phyloP scores from a whole-genome alignment of 2,113 vertebrate species.

The Nesogale talazaci region DNA sequence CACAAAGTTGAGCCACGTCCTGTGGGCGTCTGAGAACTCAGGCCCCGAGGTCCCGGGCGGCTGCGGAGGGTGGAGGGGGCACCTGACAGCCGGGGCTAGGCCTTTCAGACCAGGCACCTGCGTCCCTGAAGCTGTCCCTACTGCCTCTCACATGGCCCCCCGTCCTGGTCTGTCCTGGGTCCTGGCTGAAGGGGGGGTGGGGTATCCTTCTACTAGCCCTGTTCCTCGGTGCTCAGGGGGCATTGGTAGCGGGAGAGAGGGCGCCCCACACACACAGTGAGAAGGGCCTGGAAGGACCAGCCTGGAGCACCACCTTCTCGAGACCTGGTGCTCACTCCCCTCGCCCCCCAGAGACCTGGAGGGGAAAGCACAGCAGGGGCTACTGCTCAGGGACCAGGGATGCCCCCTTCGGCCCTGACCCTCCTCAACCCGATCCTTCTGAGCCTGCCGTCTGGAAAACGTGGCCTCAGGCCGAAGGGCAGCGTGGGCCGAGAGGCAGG shows the following conservation, averaged over 20 bases:
- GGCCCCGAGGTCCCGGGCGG: constrained; percentile 84
- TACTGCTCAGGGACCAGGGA: neutral
- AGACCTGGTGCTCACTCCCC: neutral
- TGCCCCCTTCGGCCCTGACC: neutral
- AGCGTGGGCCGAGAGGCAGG: neutral
- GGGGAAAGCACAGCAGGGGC: neutral
- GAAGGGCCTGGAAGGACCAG: neutral
- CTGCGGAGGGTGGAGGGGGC: constrained; percentile 77
- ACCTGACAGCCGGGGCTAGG: neutral
- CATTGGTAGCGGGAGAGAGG: neutral
- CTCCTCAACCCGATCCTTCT: neutral
- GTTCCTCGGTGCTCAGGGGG: neutral
- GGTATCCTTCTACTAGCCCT: neutral
- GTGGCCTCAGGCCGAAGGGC: constrained; percentile 1
- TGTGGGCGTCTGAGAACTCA: constrained; percentile 91
- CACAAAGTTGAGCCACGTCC: constrained; percentile 96
- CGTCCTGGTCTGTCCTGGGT: neutral
- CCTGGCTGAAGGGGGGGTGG: neutral
- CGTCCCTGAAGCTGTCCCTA: neutral
- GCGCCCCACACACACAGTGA: neutral
- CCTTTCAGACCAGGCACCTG: neutral
- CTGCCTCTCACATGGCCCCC: neutral
- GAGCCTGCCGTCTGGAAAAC: constrained; percentile 2
- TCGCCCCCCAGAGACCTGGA: neutral
- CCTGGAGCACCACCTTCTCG: neutral